Conservation (phyloP, 2,888 invertebrate species). For the Drosophila infuscata region DNA sequence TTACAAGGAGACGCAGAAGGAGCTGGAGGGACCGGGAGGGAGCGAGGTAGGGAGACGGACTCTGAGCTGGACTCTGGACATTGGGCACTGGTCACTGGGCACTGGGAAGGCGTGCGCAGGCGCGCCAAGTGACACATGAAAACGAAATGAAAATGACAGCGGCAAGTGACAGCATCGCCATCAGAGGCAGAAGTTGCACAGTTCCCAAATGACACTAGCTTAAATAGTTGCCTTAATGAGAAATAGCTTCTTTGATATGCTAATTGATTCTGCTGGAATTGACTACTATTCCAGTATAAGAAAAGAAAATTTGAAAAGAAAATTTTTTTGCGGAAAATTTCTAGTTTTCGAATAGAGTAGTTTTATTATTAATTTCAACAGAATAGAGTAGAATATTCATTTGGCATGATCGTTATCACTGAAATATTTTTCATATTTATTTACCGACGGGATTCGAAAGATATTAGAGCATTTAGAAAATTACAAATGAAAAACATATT, state of each 20-base stretch:
- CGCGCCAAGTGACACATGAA: slow-evolving; percentile 78
- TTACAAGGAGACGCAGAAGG: slow-evolving; percentile 50
- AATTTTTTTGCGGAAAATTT: neutral
- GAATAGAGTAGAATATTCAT: neutral
- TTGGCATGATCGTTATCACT: neutral
- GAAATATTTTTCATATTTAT: neutral
- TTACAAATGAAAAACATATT: neutral
- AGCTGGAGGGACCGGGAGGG: slow-evolving; percentile 10
- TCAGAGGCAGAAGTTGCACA: slow-evolving; percentile 52
- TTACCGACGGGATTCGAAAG: neutral
- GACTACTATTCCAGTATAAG: neutral
- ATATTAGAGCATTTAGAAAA: neutral
- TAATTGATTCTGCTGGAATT: neutral
- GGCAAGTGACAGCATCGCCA: slow-evolving; percentile 73
- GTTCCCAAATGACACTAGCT: slow-evolving; percentile 29
- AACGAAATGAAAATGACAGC: slow-evolving; percentile 79
- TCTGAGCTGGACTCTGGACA: slow-evolving; percentile 23
- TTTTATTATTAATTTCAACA: neutral
- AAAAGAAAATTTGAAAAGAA: neutral
- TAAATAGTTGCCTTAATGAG: slow-evolving; percentile 1
- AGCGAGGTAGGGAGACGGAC: neutral
- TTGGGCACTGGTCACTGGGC: slow-evolving; percentile 7
- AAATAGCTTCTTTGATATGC: neutral
- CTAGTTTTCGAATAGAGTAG: fast-evolving
- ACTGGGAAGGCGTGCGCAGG: slow-evolving; percentile 53